Conservation (phyloP, 2,113 vertebrate species). For the Nesogale talazaci region DNA sequence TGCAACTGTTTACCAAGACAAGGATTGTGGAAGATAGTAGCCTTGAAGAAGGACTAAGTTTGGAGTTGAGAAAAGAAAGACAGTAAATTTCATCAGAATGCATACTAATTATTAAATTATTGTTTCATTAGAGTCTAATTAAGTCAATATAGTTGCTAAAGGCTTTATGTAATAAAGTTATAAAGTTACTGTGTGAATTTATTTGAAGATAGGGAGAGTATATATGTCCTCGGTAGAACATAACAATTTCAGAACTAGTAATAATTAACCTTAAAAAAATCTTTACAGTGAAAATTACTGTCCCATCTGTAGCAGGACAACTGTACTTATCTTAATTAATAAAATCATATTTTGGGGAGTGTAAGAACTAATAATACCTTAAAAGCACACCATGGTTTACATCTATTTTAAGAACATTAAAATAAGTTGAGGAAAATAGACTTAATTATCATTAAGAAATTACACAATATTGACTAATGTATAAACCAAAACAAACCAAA, state of each 20-base stretch:
- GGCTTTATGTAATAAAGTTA: not conserved
- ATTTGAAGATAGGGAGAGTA: not conserved
- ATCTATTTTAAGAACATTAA: too few relatives aligned
- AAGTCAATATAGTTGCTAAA: constrained; percentile 1
- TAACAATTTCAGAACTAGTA: constrained; percentile 33
- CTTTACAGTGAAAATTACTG: constrained; percentile 13
- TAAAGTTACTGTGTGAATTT: not conserved
- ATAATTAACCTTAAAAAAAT: constrained; percentile 47
- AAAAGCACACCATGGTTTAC: too few relatives aligned
- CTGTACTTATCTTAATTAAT: too few relatives aligned
- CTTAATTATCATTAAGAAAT: too few relatives aligned
- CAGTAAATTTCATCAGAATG: not conserved
- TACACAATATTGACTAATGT: too few relatives aligned
- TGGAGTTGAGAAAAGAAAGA: constrained; percentile 36
- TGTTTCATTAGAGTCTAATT: not conserved
- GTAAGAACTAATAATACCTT: too few relatives aligned
- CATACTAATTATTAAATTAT: not conserved
- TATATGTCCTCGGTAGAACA: not conserved
- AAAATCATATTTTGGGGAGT: too few relatives aligned
- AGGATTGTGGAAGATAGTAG: not conserved
- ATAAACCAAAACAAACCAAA: too few relatives aligned
- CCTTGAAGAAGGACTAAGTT: not conserved
- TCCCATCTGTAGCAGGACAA: constrained; percentile 11
- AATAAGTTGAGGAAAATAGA: too few relatives aligned
- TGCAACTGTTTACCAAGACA: constrained; percentile 10